Conservation (phyloP, 1,140 invertebrate genomes). For the Pseudoatta argentina region DNA sequence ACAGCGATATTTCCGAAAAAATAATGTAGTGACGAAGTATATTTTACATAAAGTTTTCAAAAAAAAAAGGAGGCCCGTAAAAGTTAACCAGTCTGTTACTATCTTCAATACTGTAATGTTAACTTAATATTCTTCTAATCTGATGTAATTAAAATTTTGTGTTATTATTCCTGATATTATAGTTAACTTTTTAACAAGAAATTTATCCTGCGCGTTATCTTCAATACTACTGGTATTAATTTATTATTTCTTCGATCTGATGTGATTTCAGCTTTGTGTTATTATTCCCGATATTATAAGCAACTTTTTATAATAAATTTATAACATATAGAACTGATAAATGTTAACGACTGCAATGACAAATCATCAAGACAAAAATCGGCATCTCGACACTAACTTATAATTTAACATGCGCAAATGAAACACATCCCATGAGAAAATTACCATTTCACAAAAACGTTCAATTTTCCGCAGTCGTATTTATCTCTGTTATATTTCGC, state of each 20-base stretch:
- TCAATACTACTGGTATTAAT: not conserved
- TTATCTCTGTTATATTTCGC: not conserved
- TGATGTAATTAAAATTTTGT: not conserved
- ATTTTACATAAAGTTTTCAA: not conserved
- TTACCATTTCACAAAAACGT: not conserved
- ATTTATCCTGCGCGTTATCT: not conserved
- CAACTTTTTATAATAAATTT: not conserved
- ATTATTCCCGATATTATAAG: not conserved
- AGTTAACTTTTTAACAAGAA: not conserved
- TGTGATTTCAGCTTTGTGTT: not conserved
- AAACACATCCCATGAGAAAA: not conserved
- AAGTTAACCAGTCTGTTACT: not conserved
- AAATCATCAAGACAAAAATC: not conserved
- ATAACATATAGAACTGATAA: not conserved
- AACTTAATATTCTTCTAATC: not conserved
- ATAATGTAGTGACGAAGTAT: not conserved
- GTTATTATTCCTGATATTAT: not conserved
- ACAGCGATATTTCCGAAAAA: not conserved
- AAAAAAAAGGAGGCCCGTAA: not conserved
- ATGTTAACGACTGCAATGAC: not conserved
- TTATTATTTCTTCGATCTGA: not conserved
- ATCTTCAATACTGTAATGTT: not conserved
- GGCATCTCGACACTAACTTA: not conserved
- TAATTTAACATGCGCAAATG: not conserved
- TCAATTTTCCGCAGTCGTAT: conserved; percentile 1